Conservation (phyloP, 2,888 invertebrate genomes). For the Polia nebulosa region DNA sequence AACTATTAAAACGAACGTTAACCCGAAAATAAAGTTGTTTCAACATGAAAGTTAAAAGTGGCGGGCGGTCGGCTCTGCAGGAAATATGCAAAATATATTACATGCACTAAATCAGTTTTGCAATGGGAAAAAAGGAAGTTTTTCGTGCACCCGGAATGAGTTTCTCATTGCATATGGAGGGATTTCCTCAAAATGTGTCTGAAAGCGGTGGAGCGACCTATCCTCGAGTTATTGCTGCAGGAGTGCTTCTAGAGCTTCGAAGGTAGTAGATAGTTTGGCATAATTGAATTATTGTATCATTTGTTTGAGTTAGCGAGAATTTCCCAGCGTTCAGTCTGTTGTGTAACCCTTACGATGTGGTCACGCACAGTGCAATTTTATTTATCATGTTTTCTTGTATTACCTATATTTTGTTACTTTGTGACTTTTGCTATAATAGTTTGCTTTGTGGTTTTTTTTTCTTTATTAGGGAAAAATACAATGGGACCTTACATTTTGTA, state of each 20-base stretch:
- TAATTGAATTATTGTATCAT: background rate
- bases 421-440: too few relatives aligned
- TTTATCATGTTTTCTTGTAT: too few relatives aligned
- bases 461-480: too few relatives aligned
- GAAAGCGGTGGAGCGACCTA: conserved; percentile 49
- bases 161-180: conserved; percentile 69
- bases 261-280: conserved; percentile 3
- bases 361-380: too few relatives aligned
- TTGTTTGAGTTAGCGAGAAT: too few relatives aligned
- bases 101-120: conserved; percentile 74
- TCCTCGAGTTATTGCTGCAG: conserved; percentile 58
- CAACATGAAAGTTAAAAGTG: conserved; percentile 74
- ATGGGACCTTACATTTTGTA: too few relatives aligned
- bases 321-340: too few relatives aligned
- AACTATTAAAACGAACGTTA: conserved; percentile 76
- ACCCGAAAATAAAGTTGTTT: conserved; percentile 81
- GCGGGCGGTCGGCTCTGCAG: conserved; percentile 65
- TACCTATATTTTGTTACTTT: too few relatives aligned
- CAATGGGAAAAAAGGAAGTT: conserved; percentile 65
- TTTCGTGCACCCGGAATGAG: conserved; percentile 62
- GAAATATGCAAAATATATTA: conserved; percentile 77
- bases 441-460: too few relatives aligned
- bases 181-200: conserved; percentile 65
- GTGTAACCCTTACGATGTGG: too few relatives aligned
- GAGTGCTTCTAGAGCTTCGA: conserved; percentile 38